Conservation (phyloP, 2,888 invertebrate genomes). For the Pterostichus madidus region DNA sequence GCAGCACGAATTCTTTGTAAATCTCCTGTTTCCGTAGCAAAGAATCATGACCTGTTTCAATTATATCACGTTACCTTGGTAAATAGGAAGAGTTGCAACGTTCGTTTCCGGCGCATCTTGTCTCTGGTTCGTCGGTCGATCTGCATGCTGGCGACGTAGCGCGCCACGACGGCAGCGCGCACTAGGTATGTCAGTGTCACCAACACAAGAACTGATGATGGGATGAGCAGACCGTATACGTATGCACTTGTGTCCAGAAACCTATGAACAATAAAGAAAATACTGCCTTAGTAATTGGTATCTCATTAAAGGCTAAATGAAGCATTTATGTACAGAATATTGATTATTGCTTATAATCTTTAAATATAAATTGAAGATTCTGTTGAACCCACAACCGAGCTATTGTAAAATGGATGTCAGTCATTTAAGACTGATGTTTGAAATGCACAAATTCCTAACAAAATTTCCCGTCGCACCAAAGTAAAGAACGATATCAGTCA, state of each 20-base stretch:
- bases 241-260: constrained; percentile 79
- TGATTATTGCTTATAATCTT: no score
- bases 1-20: no score
- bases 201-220: constrained; percentile 76
- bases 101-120: constrained; percentile 81
- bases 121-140: constrained; percentile 80
- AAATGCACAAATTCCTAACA: no score
- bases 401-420: no score
- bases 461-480: no score
- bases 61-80: constrained; percentile 77
- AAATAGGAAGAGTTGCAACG: constrained; percentile 81
- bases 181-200: constrained; percentile 78
- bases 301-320: no score
- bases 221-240: constrained; percentile 79
- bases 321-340: no score
- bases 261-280: constrained; percentile 73
- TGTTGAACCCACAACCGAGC: no score
- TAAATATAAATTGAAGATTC: no score
- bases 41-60: background rate
- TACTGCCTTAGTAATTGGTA: background rate
- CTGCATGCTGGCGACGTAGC: constrained; percentile 81
- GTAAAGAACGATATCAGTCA: no score
- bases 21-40: background rate
- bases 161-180: constrained; percentile 80
- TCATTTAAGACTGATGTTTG: no score